phyloP scores from a whole-genome alignment of 2,888 invertebrate species.

The Lasioglossum leucozonium region DNA sequence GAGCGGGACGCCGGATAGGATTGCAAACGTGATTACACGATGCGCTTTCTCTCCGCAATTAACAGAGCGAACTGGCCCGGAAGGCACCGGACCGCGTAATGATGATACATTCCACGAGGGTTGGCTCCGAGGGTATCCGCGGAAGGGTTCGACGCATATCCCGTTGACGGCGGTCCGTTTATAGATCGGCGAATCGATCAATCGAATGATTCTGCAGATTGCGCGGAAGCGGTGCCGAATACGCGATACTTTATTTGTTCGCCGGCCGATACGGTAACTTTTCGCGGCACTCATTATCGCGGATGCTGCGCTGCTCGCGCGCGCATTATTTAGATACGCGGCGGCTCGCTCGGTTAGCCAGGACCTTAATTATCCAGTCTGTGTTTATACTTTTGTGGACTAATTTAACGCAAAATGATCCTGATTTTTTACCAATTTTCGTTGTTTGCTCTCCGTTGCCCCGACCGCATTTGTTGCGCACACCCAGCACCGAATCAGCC shows the following conservation, averaged over 20 bases:
- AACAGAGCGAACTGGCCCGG: conserved; percentile 72
- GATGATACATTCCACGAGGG: conserved; percentile 77
- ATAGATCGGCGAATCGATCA: conserved; percentile 58
- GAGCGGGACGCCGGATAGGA: conserved; percentile 27
- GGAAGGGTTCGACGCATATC: conserved; percentile 55
- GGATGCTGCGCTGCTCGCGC: neutral
- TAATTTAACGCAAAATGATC: neutral
- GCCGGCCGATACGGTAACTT: neutral
- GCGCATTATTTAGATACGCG: neutral
- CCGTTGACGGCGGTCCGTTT: conserved; percentile 65
- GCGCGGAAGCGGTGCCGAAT: conserved; percentile 46
- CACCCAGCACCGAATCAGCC: neutral
- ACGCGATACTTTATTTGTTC: conserved; percentile 47
- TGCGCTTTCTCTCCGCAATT: conserved; percentile 77
- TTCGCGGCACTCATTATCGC: conserved; percentile 6
- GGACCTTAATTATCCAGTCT: neutral
- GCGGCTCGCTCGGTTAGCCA: neutral
- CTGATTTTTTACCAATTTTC: no score
- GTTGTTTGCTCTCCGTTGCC: neutral
- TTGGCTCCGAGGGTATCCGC: conserved; percentile 49
- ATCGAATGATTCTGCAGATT: conserved; percentile 63
- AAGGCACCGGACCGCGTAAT: conserved; percentile 76
- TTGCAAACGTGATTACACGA: conserved; percentile 73
- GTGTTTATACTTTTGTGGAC: neutral
- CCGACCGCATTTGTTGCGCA: neutral